Base-by-base conservation (phyloP, 2,113 vertebrate species). In the Neolamprologus ventralis region DNA sequence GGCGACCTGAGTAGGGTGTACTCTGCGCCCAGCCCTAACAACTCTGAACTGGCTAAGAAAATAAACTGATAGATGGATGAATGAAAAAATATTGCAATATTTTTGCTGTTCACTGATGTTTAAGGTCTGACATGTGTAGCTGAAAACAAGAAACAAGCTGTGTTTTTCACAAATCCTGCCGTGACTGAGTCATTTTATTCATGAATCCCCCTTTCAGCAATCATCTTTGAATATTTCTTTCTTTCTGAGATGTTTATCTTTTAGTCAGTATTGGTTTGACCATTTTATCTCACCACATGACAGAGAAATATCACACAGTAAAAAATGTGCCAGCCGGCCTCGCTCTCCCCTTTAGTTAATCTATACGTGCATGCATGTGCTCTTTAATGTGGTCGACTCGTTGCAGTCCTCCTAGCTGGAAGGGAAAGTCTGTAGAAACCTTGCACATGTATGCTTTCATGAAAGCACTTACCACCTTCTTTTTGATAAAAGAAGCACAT, bases 401-500 rank as follows among this genome's bases (percentile, higher is more conserved):
- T 49, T 75, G 42, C 71, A 49, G 71, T 49, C 4, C 23, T 75
- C 16, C 55, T 9, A 68, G 9, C 31, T 40, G 47, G n/a, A 7
- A 54, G 26, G 12, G 28, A 37, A 33, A 51, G 17, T 83, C 31
- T 71, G 19, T 35, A 26, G 60, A 19, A n/a, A 78, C 11, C 14
- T 26, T 28, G 47, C 63, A 17, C 4, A 37, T 26, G 12, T 6
- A 60, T n/a, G 16, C 12, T 16, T 7, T 14, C 28, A 28, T 47
- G 35, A 31, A 81, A 5, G 45, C 9, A 91, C 93, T 90, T 90
- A 97, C 96, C 95, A 14, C 90, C 91, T 85, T 97, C 92, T 14
- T 83, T 89, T 19, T 93, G 81, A 85, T 97, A 97, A 81, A 89
- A 85, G n/a, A 95, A 85, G 84, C 96, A 96, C 92, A 86, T 91